Evolutionary conservation across 2,888 invertebrate species (phyloP), one percentile per base, ranked within the genome.

Genomic region (Spicauda simplicius): DNA sequence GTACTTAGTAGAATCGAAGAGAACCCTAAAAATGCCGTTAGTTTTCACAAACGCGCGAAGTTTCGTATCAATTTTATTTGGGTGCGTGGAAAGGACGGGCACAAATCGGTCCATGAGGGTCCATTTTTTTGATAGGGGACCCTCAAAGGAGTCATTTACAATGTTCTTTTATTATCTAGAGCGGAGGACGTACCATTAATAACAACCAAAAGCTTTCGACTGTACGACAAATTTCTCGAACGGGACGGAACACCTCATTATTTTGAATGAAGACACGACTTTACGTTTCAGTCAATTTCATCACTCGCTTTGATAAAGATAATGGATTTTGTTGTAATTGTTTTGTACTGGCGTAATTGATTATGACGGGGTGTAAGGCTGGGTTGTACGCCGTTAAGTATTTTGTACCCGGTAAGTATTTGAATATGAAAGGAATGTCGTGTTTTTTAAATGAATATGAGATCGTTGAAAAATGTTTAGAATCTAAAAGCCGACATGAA

Each of bases 141-240:
- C 77, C 75, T 77, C 74, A 76, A 79, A 81, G 75, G 77, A 78
- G 77, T 80, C 76, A 79, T 84, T 83, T 79, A 80, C 78, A 80
- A 81, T 80, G 79, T 81, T 77, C 77, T 80, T 84, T 83, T 84
- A 84, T 80, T 80, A 84, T 83, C 78, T 76, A 70, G 73, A 80
- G 77, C 73, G 76, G 25, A 76, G 77, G 77, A 78, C 77, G 75
- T 71, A 64, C 41, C 81, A 85, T 87, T 86, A 83, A 85, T 86
- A 85, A 82, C 79, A 25, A 25, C 71, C 75, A 81, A 76, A 78
- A 78, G 80, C 77, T 80, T 72, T 79, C 76, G 76, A 74, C 74
- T 72, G 73, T 72, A 74, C 77, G 80, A 81, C 80, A 82, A 80
- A 82, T 83, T 82, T 80, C 76, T 74, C 73, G 74, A 74, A 25